Conservation (phyloP, 2,113 vertebrate genomes). For the Alectura lathami region DNA sequence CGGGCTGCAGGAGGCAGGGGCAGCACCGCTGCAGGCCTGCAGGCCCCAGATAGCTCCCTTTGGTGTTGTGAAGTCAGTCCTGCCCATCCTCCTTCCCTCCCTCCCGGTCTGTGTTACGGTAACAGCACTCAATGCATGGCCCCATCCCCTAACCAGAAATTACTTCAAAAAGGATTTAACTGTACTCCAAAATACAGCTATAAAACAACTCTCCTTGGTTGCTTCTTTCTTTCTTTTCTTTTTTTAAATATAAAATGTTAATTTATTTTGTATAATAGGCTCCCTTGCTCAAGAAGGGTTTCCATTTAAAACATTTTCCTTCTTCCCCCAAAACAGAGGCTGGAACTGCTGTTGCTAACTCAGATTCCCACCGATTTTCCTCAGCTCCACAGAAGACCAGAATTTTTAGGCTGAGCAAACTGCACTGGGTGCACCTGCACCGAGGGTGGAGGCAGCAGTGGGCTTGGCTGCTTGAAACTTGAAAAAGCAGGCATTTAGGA, state of each 20-base stretch:
- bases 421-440: neutral
- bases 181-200: constrained; percentile 58
- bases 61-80: rapidly evolving
- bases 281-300: neutral
- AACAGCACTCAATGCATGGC: constrained; percentile 34
- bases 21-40: neutral
- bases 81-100: neutral
- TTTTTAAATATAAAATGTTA: neutral
- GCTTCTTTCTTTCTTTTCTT: neutral
- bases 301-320: neutral
- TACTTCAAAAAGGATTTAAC: constrained; percentile 38
- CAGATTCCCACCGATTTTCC: neutral
- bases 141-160: constrained; percentile 22
- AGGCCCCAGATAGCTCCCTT: neutral
- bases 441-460: neutral
- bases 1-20: neutral
- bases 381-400: rapidly evolving
- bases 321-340: neutral
- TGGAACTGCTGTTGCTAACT: neutral
- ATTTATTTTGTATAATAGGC: rapidly evolving
- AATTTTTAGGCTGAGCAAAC: neutral
- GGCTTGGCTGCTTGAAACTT: neutral
- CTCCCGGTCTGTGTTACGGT: neutral
- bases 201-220: neutral
- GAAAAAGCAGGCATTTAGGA: neutral